Base-by-base conservation (phyloP, 2,113 vertebrate species). In the Prunella himalayana region DNA sequence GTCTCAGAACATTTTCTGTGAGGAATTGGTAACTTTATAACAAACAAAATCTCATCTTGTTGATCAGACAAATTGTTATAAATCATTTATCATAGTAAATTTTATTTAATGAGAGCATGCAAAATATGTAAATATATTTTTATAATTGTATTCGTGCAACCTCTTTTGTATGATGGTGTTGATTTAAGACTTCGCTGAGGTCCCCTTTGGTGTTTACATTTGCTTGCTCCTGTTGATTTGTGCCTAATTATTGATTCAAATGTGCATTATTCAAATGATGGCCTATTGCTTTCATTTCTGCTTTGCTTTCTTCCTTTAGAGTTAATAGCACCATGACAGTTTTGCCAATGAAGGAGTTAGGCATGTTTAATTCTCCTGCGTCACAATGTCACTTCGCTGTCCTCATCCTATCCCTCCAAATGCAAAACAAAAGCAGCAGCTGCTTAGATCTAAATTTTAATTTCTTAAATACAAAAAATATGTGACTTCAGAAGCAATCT, bases 241-340 rank as follows among this genome's bases (percentile, higher is more conserved):
- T 73, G 51, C 16, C 66, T 82, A 77, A 82, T 85, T 94, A 90
- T 79, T 92, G 9, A 91, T 95, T 95, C 61, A 85, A 70, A 91
- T 51, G 60, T 87, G 50, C 70, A 59, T 89, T 93, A 94, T 90
- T 82, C 56, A 92, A 88, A 61, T 6, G 2, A 82, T 93, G 53
- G 53, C 78, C 90, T 91, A 61, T 78, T 96, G 86, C 73, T 86
- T 95, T 95, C 35, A 65, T 85, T 95, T 81, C 49, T 94, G 51
- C 45, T 87, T 81, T 89, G 12, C 50, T 66, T 93, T 65, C 76
- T 70, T 82, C 51, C 39, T 86, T 81, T 73, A 65, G 9, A 30
- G 54, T 63, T 80, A 93, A 63, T 68, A 92, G 8, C 27, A 83
- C 30, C 60, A 68, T 71, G 76, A 82, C 56, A 77, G 56, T 77